Conservation (phyloP, 2,113 vertebrate genomes). For the Scolopax mira region DNA sequence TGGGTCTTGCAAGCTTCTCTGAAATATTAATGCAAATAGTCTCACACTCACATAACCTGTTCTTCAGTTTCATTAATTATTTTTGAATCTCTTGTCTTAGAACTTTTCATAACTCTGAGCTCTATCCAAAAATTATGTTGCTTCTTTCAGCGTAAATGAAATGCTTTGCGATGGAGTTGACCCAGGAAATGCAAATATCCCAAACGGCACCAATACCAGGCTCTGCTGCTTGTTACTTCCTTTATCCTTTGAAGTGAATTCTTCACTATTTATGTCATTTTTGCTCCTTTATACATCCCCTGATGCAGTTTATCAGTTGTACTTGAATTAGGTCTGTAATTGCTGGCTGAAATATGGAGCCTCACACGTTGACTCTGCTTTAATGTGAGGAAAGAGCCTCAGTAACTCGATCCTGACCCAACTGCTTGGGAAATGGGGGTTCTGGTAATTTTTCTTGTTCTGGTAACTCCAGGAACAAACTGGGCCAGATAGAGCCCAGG, state of each 20-base stretch:
- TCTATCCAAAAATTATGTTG: neutral
- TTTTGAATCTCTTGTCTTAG: constrained; percentile 12
- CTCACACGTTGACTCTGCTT: fast-evolving
- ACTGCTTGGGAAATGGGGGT: neutral
- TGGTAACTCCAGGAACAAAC: neutral
- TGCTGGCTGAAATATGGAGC: neutral
- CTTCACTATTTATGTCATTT: fast-evolving
- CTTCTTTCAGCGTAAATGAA: neutral
- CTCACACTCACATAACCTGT: neutral
- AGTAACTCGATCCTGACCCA: neutral
- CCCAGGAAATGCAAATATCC: neutral
- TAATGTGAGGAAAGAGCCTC: neutral
- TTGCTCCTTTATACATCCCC: neutral
- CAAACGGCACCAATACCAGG: neutral
- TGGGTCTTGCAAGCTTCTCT: constrained; percentile 16
- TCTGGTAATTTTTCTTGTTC: neutral
- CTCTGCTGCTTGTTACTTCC: neutral
- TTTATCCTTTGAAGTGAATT: neutral
- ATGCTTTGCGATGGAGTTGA: neutral
- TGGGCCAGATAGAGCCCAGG: neutral
- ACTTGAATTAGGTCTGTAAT: neutral
- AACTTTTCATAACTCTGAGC: neutral
- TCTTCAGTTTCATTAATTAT: constrained; percentile 29
- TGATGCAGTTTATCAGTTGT: neutral
- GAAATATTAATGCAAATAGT: constrained; percentile 28